A percentile compares a stretch with the other conserved stretches of the same genome.
Evolutionary conservation across 2,113 vertebrate genomes (phyloP).

Genomic region (Xiphophorus maculatus): DNA sequence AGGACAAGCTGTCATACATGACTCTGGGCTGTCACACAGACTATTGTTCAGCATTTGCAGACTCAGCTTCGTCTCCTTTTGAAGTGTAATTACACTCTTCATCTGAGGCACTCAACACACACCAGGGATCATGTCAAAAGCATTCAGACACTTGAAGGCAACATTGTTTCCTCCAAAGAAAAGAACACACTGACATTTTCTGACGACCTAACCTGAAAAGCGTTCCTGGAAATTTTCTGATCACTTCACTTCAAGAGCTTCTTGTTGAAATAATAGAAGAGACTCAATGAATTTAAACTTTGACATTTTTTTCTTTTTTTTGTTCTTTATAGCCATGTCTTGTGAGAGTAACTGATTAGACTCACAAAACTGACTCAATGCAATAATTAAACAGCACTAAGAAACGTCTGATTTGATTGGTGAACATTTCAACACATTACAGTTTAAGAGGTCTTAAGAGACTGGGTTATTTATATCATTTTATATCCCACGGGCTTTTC

Average conservation of each 20-base stretch:
- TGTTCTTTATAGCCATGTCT: not conserved
- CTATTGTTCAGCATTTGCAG: constrained; percentile 17
- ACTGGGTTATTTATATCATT: too few relatives aligned
- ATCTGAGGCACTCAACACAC: constrained; percentile 28
- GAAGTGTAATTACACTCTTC: constrained; percentile 53
- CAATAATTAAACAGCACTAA: not conserved
- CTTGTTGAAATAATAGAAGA: not conserved
- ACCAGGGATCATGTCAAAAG: constrained; percentile 25
- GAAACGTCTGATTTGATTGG: not conserved
- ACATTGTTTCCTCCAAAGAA: constrained; percentile 3
- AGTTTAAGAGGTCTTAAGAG: too few relatives aligned
- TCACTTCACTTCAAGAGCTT: not conserved
- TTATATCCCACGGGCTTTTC: too few relatives aligned
- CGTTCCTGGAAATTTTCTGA: not conserved
- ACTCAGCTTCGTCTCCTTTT: constrained; percentile 37
- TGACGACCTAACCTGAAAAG: constrained; percentile 7
- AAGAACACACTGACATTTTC: not conserved
- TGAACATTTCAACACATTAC: not conserved
- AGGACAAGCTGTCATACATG: constrained; percentile 31
- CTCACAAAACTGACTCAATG: not conserved
- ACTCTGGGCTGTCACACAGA: constrained; percentile 28
- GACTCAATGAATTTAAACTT: not conserved
- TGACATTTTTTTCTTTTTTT: too few relatives aligned
- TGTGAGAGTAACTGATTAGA: not conserved
- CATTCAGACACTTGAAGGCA: constrained; percentile 10